Percentiles rank a stretch among this genome's conserved stretches.
phyloP scores from a whole-genome alignment of 2,888 invertebrate species.

The Meteorus cinctellus region DNA sequence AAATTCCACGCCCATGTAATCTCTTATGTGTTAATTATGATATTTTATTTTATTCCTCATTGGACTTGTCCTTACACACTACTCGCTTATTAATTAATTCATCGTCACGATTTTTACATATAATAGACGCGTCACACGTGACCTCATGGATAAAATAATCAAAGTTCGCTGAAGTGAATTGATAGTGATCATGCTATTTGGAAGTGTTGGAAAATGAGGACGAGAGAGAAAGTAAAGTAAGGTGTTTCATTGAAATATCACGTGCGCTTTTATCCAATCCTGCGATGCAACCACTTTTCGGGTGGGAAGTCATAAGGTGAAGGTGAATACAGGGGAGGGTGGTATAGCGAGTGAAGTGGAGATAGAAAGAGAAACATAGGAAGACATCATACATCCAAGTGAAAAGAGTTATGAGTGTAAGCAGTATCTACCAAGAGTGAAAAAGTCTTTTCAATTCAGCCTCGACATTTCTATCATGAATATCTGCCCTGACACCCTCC shows the following conservation, averaged over 20 bases:
- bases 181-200: constrained; percentile 19
- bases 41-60: neutral
- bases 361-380: constrained; percentile 25
- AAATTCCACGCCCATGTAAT: neutral
- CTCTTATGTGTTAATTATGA: neutral
- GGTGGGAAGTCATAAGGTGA: neutral
- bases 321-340: neutral
- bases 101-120: constrained; percentile 12
- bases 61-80: neutral
- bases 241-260: constrained; percentile 33
- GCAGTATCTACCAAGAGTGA: neutral
- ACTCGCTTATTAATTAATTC: constrained; percentile 24
- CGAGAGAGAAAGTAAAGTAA: neutral
- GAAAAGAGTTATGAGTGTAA: constrained; percentile 5
- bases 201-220: constrained; percentile 8
- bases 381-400: neutral
- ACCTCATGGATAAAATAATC: constrained; percentile 29
- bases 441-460: constrained; percentile 43
- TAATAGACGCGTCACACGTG: neutral
- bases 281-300: constrained; percentile 5
- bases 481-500: constrained; percentile 49
- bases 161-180: constrained; percentile 18
- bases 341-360: constrained; percentile 12
- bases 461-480: constrained; percentile 41
- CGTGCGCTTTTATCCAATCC: constrained; percentile 28